Percentiles rank a stretch among this genome's conserved stretches.
Conservation (phyloP, 2,888 invertebrate genomes). For the Schrankia costaestrigalis region DNA sequence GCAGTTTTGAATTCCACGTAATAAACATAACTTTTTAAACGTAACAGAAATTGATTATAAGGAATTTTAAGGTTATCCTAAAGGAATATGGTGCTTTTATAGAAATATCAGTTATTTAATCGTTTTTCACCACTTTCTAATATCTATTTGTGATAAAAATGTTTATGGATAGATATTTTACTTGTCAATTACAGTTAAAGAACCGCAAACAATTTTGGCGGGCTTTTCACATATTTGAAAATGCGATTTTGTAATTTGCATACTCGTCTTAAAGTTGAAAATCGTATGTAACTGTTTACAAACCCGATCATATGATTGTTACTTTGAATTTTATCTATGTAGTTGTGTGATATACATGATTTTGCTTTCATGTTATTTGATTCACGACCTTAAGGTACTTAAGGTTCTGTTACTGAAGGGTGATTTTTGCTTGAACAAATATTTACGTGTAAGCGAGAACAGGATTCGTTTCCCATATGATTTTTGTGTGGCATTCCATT, state of each 20-base stretch:
- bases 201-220: constrained; percentile 26
- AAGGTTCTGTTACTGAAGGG: not conserved
- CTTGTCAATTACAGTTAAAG: too few relatives aligned
- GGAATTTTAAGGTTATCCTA: too few relatives aligned
- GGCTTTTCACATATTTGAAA: constrained; percentile 10
- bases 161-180: too few relatives aligned
- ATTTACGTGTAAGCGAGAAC: constrained; percentile 44
- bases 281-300: constrained; percentile 17
- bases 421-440: constrained; percentile 12
- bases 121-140: too few relatives aligned
- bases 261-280: rapidly evolving
- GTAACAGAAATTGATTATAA: too few relatives aligned
- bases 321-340: constrained; percentile 51
- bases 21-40: too few relatives aligned
- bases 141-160: too few relatives aligned
- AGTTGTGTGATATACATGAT: constrained; percentile 51
- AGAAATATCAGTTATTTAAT: too few relatives aligned
- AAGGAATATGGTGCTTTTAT: too few relatives aligned
- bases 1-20: too few relatives aligned
- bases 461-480: constrained; percentile 74
- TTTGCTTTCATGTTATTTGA: constrained; percentile 9
- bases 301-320: constrained; percentile 59
- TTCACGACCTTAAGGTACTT: constrained; percentile 13
- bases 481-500: constrained; percentile 72
- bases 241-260: constrained; percentile 18